A percentile compares a stretch with the other conserved stretches of the same genome.
Conservation (phyloP, 2,113 vertebrate species). For the Coracopsis vasa region DNA sequence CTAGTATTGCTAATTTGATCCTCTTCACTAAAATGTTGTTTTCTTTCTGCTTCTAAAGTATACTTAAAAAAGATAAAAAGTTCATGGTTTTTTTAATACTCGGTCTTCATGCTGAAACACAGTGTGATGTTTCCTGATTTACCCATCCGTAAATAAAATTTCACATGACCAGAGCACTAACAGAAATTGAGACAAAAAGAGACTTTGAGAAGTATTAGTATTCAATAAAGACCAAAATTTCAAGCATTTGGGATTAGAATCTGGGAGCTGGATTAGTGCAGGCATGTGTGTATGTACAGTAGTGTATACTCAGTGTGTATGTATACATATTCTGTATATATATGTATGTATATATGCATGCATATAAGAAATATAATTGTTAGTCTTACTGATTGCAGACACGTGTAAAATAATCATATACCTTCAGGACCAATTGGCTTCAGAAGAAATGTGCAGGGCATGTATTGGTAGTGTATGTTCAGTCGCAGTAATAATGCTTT, state of each 20-base stretch:
- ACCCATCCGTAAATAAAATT: neutral
- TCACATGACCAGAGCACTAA: neutral
- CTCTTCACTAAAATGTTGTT: neutral
- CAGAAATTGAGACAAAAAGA: neutral
- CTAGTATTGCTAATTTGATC: conserved; percentile 5
- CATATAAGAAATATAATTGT: neutral
- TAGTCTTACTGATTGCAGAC: neutral
- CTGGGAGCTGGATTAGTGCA: neutral
- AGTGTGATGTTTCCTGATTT: neutral
- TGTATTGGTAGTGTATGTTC: rapidly evolving
- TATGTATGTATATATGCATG: no score
- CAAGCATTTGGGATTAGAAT: neutral
- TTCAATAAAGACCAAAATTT: neutral
- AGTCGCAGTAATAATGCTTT: neutral
- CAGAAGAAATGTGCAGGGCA: neutral
- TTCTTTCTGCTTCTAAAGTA: neutral
- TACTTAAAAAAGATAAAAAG: neutral
- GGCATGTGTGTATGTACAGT: neutral
- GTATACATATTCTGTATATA: neutral
- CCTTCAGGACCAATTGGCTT: neutral
- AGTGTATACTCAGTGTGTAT: neutral
- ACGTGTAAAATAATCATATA: neutral
- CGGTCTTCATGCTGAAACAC: neutral
- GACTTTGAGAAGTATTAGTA: neutral
- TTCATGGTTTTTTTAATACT: neutral